Evolutionary conservation across 64 coral and sea anemone genomes (phyloP).

Genomic region (Stichodactyla mertensii): DNA sequence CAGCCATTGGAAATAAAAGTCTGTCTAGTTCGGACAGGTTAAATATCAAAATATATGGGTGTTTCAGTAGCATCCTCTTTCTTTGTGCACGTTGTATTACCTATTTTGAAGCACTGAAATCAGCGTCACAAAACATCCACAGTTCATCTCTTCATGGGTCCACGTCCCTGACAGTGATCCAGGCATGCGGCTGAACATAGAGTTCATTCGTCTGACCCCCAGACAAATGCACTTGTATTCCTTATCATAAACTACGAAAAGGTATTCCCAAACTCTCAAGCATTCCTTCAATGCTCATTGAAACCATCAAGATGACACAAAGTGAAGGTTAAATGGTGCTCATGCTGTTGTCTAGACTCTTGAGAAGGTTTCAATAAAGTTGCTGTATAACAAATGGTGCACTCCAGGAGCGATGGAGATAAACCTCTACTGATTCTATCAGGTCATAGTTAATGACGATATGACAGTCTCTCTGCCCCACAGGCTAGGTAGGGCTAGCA

Average conservation of each 20-base stretch:
- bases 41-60: too few relatives aligned
- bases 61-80: too few relatives aligned
- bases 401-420: not conserved
- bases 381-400: not conserved
- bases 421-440: not conserved
- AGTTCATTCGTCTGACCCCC: not conserved
- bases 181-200: not conserved
- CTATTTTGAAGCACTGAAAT: too few relatives aligned
- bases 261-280: not conserved
- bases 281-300: not conserved
- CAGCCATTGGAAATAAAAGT: too few relatives aligned
- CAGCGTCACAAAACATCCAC: too few relatives aligned
- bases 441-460: not conserved
- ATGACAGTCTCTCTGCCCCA: not conserved
- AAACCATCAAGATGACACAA: not conserved
- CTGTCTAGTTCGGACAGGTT: too few relatives aligned
- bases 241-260: not conserved
- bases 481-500: not conserved
- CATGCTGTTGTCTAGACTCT: not conserved
- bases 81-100: too few relatives aligned
- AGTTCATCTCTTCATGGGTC: too few relatives aligned
- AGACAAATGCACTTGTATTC: not conserved
- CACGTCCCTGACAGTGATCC: not conserved
- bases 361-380: not conserved
- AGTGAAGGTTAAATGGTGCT: conserved; percentile 1